Evolutionary conservation across 1,140 invertebrate genomes (phyloP), one percentile per base, ranked within the genome.

Genomic region (Maniola jurtina): DNA sequence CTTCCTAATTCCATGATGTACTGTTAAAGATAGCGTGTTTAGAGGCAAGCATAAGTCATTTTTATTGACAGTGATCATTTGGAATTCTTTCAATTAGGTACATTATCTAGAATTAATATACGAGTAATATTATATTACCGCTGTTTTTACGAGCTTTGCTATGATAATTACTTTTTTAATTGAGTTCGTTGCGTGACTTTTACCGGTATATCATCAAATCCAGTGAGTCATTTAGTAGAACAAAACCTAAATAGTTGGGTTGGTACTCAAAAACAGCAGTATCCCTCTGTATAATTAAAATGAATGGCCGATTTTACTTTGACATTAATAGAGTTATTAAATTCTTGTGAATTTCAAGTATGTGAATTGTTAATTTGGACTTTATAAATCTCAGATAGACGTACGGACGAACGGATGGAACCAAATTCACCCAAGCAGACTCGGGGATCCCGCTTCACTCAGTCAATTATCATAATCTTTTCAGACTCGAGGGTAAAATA

Each of bases 121-220:
- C 42, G 38, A 11, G 38, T 38, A 48, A 52, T 52, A 6, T 16
- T 11, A 9, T 25, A 52, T 16, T 9, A 13, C 16, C 13, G 11
- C 45, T 14, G 14, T 52, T 52, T 52, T 52, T 52, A 52, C 10
- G 48, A 8, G 14, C 48, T 52, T 52, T 25, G 48, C 13, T 52
- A 7, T 52, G 7, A 25, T 25, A 52, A 52, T 52, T 25, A 25
- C 48, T 16, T 25, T 52, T 52, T 52, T 52, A 52, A 52, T 52
- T 52, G 16, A 16, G 48, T 52, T 25, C 48, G 48, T 52, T 25
- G 48, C 48, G 48, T 52, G 48, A 52, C 48, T 52, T 16, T 25
- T 25, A 25, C 48, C 48, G 4, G 48, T 52, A 52, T 52, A 52
- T 52, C 48, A 52, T 52, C 14, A 52, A 52, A 52, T 48, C 6